A percentile compares a stretch with the other conserved stretches of the same genome.
Evolutionary conservation across 1,140 invertebrate species (phyloP).

Genomic region (Triops cancriformis): DNA sequence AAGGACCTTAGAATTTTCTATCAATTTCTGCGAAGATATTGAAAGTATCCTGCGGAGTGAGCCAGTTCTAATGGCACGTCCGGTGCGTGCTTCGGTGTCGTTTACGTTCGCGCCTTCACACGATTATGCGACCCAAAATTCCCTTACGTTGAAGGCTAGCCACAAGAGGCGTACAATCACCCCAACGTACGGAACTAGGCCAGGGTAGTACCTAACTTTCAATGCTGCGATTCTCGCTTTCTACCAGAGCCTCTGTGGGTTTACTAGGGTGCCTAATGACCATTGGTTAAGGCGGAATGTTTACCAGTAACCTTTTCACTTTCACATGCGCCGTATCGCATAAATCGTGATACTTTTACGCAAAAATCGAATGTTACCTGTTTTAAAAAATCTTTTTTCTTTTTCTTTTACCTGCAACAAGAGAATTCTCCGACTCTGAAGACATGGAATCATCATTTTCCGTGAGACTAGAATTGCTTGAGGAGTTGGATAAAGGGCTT

Average conservation of each 20-base stretch:
- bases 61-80: neutral
- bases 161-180: neutral
- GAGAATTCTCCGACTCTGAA: neutral
- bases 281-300: neutral
- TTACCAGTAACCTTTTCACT: neutral
- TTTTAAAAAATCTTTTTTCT: neutral
- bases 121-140: neutral
- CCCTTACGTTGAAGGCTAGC: slow-evolving; percentile 2
- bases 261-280: neutral
- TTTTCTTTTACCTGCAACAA: neutral
- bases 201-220: neutral
- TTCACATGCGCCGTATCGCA: neutral
- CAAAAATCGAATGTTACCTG: too few relatives aligned
- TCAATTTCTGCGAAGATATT: neutral
- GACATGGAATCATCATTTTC: neutral
- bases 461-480: neutral
- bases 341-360: too few relatives aligned
- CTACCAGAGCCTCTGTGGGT: neutral
- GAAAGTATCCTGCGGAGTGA: neutral
- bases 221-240: neutral
- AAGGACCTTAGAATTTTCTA: too few relatives aligned
- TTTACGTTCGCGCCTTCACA: neutral
- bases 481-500: neutral
- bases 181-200: neutral
- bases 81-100: slow-evolving; percentile 7